Evolutionary conservation across 2,113 vertebrate genomes (phyloP), one percentile per base, ranked within the genome.

Genomic region (Microcebus jonahi): DNA sequence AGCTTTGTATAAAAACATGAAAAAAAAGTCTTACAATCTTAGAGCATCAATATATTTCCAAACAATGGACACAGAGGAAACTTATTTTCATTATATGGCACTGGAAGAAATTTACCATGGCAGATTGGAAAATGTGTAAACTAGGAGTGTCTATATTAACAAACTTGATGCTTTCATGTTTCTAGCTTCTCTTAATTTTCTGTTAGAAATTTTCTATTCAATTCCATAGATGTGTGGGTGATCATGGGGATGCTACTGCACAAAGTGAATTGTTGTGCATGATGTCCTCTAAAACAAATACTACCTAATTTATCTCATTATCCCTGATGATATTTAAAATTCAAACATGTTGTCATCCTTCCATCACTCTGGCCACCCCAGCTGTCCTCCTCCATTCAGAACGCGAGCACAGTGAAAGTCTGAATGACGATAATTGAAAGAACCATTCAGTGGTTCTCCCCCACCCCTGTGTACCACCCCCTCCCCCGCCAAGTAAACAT

Each of bases 291-390:
- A n/a, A 77, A 96, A 85, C 45, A 3, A 36, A 45, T 93, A 92
- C 63, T 39, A 88, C 67, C 25, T 79, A 83, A 97, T 84, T 17
- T 91, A 13, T 87, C 96, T 90, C 85, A 71, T 36, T n/a, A 83
- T 90, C 27, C 27, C 68, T 75, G 90, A 83, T 81, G 77, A 39
- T 80, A 53, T 77, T 97, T 92, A 76, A 88, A 90, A 84, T 94
- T 95, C 65, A 94, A 82, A 34, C 5, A 9, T 9, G 20, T n/a
- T 86, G 67, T 83, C 27, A 50, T 85, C 36, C 34, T 67, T 94
- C 7, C 29, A 2, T 50, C 27, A 2, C 57, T 85, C 71, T 97
- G 75, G 79, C 42, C 59, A 55, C 2, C 4, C 61, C 36, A 63
- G 88, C 84, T 97, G 91, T 59, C 89, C 53, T 89, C 45, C 36